These are phyloP conservation scores for Clinocottus analis DNA, from an alignment of 2,113 vertebrate genomes.

Conservation along the genomic window DNA sequence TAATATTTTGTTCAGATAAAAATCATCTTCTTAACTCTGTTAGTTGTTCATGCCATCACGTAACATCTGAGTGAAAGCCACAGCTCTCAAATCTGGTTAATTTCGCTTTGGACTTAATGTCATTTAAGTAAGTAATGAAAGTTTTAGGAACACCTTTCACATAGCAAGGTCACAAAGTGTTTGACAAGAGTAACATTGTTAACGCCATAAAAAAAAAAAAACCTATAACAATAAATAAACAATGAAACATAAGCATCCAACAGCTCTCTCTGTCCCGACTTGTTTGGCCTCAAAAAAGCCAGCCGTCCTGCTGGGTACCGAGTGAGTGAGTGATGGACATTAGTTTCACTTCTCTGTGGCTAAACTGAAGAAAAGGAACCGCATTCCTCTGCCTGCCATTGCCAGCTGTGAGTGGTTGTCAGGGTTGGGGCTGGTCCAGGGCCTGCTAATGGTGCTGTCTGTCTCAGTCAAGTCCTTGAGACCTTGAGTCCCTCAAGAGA, in stretches of 20 bases:
- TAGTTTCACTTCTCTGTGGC: conserved; percentile 65
- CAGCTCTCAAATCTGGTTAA: conserved; percentile 19
- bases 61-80: background rate
- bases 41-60: background rate
- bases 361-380: conserved; percentile 55
- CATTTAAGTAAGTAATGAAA: too few species aligned
- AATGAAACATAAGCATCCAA: background rate
- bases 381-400: conserved; percentile 56
- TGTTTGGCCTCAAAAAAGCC: conserved; percentile 42
- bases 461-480: conserved; percentile 65
- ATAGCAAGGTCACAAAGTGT: background rate
- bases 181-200: background rate
- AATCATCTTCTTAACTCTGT: background rate
- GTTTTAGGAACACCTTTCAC: background rate
- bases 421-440: conserved; percentile 61
- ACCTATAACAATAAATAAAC: background rate
- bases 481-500: conserved; percentile 54
- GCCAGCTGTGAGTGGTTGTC: conserved; percentile 67
- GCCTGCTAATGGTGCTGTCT: conserved; percentile 71
- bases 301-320: conserved; percentile 42
- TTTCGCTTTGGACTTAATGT: conserved; percentile 8
- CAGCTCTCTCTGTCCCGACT: conserved; percentile 20
- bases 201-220: background rate
- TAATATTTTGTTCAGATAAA: background rate
- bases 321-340: conserved; percentile 68